Conservation (phyloP, 2,797 vertebrate genomes). For the Taeniopygia guttata region DNA sequence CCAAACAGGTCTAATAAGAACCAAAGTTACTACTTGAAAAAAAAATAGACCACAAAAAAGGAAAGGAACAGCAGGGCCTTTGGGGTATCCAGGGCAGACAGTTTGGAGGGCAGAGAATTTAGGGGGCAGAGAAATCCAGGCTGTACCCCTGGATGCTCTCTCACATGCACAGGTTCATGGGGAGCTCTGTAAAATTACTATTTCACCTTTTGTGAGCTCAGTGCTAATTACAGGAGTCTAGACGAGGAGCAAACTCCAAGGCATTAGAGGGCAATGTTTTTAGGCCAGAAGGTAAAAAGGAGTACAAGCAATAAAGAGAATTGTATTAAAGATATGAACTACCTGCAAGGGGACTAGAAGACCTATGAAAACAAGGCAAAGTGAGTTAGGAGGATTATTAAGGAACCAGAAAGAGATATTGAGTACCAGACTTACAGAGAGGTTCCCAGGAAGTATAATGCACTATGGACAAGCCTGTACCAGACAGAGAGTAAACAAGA, state of each 20-base stretch:
- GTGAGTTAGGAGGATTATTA: slow-evolving; percentile 59
- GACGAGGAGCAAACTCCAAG: not conserved
- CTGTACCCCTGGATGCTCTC: not conserved
- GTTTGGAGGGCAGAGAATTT: not conserved
- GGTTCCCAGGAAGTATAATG: not conserved
- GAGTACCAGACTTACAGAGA: slow-evolving; percentile 6
- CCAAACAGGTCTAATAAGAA: not conserved
- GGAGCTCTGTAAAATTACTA: not conserved
- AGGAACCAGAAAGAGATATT: slow-evolving; percentile 44
- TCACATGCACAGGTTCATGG: not conserved
- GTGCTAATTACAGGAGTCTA: slow-evolving; percentile 20
- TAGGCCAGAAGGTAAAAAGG: slow-evolving; percentile 36
- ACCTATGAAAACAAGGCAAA: slow-evolving; percentile 19
- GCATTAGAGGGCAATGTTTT: not conserved
- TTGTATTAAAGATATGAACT: slow-evolving; percentile 56
- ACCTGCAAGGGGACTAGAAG: slow-evolving; percentile 38
- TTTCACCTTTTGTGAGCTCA: not conserved
- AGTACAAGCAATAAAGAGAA: slow-evolving; percentile 60
- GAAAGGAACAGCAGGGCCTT: not conserved
- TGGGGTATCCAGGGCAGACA: not conserved
- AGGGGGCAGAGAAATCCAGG: not conserved
- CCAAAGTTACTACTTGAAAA: not conserved
- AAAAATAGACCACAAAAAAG: not conserved
- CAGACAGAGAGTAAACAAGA: slow-evolving; percentile 33
- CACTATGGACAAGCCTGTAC: not conserved